Evolutionary conservation across 2,113 vertebrate species (phyloP).

Genomic region (Ochotona princeps): DNA sequence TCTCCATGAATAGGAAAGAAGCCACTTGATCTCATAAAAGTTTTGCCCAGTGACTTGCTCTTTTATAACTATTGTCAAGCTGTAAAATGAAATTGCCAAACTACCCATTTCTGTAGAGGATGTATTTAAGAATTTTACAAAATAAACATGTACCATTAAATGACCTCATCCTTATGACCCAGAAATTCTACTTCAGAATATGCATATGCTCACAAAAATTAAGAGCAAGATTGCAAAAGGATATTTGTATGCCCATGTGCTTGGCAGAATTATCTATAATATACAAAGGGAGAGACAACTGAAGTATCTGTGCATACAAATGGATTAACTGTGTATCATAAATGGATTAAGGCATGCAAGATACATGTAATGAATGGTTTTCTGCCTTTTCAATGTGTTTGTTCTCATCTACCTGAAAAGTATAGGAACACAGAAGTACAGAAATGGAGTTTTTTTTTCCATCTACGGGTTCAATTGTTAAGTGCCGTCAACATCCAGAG

Average conservation of each 20-base stretch:
- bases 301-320: not conserved
- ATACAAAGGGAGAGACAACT: not conserved
- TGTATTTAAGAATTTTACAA: not conserved
- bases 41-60: conserved; percentile 56
- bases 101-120: conserved; percentile 13
- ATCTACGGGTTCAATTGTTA: too few relatives aligned
- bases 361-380: not conserved
- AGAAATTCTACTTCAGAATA: not conserved
- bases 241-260: not conserved
- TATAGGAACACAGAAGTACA: too few relatives aligned
- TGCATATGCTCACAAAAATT: not conserved
- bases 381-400: too few relatives aligned
- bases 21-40: conserved; percentile 59
- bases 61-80: conserved; percentile 58
- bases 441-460: too few relatives aligned
- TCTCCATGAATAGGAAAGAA: conserved; percentile 59
- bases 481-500: too few relatives aligned
- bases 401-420: too few relatives aligned
- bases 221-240: not conserved
- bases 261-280: not conserved
- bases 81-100: conserved; percentile 28
- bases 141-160: not conserved
- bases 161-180: not conserved
- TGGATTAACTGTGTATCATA: too few relatives aligned
- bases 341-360: too few relatives aligned